These are phyloP conservation scores for Lagopus leucura DNA, from an alignment of 2,113 vertebrate genomes.

Conservation along the genomic window DNA sequence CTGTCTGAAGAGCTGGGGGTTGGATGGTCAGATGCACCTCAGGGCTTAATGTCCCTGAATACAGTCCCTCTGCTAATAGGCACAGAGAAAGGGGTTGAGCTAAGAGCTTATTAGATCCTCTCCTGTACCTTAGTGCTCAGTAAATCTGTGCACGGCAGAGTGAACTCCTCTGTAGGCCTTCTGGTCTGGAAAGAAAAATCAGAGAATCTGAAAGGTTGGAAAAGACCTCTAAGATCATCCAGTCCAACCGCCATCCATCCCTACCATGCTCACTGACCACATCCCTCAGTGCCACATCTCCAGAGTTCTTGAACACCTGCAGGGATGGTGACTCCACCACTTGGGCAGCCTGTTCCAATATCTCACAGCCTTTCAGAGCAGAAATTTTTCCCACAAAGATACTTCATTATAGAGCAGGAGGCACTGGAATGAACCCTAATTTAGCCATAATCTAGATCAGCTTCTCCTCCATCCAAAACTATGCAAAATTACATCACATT, in stretches of 20 bases:
- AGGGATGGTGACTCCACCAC: too few relatives aligned
- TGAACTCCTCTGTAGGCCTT: not conserved
- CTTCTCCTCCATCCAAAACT: not conserved
- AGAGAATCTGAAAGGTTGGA: too few relatives aligned
- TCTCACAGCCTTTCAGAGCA: too few relatives aligned
- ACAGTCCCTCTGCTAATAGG: not conserved
- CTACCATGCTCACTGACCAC: too few relatives aligned
- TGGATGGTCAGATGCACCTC: not conserved
- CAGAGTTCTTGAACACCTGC: too few relatives aligned
- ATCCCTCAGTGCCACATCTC: too few relatives aligned
- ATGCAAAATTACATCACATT: not conserved
- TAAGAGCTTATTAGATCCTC: not conserved
- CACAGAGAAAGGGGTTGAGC: not conserved
- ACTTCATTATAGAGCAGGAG: not conserved
- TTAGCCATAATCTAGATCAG: not conserved
- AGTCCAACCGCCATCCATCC: too few relatives aligned
- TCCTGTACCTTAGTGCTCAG: not conserved
- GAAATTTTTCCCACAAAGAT: too few relatives aligned
- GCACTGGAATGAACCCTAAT: not conserved
- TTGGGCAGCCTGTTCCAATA: too few relatives aligned
- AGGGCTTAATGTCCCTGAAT: not conserved
- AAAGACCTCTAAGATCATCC: too few relatives aligned
- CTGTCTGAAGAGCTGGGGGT: not conserved
- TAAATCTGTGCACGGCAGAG: not conserved
- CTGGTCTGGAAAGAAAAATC: not conserved